These are phyloP conservation scores for Sinocyclocheilus maitianheensis DNA, from an alignment of 2,113 vertebrate genomes.

Conservation along the genomic window DNA sequence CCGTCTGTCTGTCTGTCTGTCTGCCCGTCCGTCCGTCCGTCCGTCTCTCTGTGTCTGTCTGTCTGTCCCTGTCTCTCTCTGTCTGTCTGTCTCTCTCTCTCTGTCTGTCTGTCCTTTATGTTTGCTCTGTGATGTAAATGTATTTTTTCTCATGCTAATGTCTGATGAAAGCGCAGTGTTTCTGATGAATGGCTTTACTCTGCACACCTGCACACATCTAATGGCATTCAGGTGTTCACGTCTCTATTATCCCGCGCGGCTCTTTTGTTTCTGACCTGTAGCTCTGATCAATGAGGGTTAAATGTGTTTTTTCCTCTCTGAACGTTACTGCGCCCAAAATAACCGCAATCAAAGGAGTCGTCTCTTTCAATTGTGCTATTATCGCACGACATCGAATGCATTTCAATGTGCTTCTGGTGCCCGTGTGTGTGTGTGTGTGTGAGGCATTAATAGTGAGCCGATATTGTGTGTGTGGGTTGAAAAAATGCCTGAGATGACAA, in stretches of 20 bases:
- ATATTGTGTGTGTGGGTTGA: background rate
- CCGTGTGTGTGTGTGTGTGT: background rate
- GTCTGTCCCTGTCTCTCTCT: too few species aligned
- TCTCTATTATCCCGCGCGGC: background rate
- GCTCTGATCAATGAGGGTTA: constrained; percentile 4
- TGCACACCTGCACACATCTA: constrained; percentile 43
- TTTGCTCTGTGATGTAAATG: constrained; percentile 1
- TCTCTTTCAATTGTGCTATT: constrained; percentile 36
- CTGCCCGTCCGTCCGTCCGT: too few species aligned
- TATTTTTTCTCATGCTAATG: constrained; percentile 46
- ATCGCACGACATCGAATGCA: background rate
- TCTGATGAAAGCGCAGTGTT: background rate
- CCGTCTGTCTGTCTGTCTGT: too few species aligned
- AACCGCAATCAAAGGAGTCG: constrained; percentile 1
- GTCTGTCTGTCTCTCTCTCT: too few species aligned
- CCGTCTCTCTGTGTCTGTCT: too few species aligned
- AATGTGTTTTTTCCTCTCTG: background rate
- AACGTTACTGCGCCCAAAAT: background rate
- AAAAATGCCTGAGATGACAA: background rate
- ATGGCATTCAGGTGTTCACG: constrained; percentile 30
- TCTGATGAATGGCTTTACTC: constrained; percentile 19
- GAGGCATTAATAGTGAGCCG: background rate
- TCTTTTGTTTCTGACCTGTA: background rate
- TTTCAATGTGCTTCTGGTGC: constrained; percentile 3
- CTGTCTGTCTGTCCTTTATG: background rate